Evolutionary conservation across 2,797 vertebrate species (phyloP).

Genomic region (Propithecus perrieri): DNA sequence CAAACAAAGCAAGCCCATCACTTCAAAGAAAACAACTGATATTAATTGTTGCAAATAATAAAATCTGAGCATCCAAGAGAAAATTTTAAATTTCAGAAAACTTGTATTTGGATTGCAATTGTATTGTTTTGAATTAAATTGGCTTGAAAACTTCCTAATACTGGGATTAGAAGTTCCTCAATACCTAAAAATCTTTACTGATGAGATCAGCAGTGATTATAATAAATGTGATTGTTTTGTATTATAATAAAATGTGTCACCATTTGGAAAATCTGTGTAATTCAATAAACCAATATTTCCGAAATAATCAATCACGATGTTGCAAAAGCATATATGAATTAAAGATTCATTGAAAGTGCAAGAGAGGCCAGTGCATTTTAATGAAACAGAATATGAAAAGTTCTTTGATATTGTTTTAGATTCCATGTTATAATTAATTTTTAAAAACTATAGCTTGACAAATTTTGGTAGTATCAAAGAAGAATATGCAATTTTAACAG

Average conservation of each 20-base stretch:
- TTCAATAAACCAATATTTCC: not conserved
- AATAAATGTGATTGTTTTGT: not conserved
- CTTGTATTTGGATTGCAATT: constrained; percentile 17
- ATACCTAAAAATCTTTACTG: not conserved
- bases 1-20: not conserved
- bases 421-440: not conserved
- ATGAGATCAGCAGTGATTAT: not conserved
- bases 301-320: not conserved
- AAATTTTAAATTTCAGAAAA: constrained; percentile 16
- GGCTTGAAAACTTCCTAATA: not conserved
- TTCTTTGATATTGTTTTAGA: not conserved
- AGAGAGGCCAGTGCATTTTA: not conserved
- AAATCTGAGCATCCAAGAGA: not conserved
- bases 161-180: not conserved
- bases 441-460: not conserved
- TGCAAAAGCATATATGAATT: not conserved
- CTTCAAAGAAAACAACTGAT: constrained; percentile 29
- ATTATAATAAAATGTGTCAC: not conserved
- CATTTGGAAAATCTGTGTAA: not conserved
- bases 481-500: constrained; percentile 16
- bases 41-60: not conserved
- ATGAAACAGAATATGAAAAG: not conserved
- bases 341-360: not conserved
- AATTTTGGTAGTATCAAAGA: constrained; percentile 1
- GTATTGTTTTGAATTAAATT: not conserved